A percentile compares a stretch with the other conserved stretches of the same genome.
Conservation (phyloP, 2,113 vertebrate species). For the Fregetta grallaria region DNA sequence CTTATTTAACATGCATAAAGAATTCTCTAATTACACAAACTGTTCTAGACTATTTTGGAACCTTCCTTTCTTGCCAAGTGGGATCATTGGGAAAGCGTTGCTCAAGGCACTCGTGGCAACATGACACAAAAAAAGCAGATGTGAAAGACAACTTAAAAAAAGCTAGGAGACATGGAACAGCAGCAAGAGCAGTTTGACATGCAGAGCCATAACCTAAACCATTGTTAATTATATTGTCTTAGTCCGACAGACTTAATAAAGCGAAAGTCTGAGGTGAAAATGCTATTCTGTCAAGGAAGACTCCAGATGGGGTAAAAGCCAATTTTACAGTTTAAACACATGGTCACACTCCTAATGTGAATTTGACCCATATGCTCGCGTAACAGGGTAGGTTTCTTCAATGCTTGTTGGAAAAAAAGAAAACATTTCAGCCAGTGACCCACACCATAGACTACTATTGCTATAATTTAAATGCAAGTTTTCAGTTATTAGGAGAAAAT, state of each 20-base stretch:
- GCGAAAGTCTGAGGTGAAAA: background rate
- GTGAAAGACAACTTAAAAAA: background rate
- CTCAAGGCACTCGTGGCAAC: background rate
- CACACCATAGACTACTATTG: background rate
- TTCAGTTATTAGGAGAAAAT: background rate
- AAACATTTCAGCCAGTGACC: background rate
- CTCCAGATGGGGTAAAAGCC: background rate
- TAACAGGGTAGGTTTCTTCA: background rate
- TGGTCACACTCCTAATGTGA: background rate
- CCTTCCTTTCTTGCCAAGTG: background rate
- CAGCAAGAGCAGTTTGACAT: background rate
- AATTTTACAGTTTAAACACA: background rate
- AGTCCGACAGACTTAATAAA: background rate
- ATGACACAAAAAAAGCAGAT: background rate
- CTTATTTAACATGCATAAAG: background rate
- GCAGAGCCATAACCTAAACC: background rate
- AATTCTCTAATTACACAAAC: background rate
- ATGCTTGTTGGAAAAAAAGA: background rate
- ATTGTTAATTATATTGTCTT: background rate
- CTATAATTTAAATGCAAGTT: background rate
- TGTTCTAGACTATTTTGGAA: background rate
- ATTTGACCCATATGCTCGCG: background rate
- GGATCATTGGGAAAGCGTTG: background rate
- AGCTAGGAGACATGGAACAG: background rate
- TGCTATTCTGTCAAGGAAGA: background rate